Percentiles rank a stretch among this genome's conserved stretches.
Evolutionary conservation across 1,140 invertebrate genomes (phyloP).

Genomic region (Tetramorium alpestre): DNA sequence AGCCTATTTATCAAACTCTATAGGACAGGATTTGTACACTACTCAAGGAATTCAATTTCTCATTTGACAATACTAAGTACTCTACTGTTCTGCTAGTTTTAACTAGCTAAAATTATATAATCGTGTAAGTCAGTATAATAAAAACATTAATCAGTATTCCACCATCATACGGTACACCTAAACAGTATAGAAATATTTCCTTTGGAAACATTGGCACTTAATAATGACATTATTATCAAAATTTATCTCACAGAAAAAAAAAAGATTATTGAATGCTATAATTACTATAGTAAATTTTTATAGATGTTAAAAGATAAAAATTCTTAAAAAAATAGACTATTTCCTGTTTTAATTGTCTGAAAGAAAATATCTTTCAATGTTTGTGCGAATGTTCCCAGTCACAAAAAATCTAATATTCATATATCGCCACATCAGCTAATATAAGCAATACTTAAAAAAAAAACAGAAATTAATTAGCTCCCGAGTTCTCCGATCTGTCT

Average conservation of each 20-base stretch:
- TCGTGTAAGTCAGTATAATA: constrained; percentile 6
- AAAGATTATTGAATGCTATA: not conserved
- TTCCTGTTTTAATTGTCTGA: not conserved
- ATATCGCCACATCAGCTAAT: constrained; percentile 69
- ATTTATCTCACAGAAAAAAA: not conserved
- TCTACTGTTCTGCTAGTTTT: constrained; percentile 48
- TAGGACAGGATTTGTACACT: constrained; percentile 43
- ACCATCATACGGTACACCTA: constrained; percentile 7
- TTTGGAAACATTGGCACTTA: constrained; percentile 21
- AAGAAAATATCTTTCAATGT: not conserved
- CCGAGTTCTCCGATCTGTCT: constrained; percentile 45
- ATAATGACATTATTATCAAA: not conserved
- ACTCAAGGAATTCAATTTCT: constrained; percentile 47
- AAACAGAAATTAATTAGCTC: constrained; percentile 65
- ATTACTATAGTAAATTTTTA: not conserved
- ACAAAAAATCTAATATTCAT: constrained; percentile 55
- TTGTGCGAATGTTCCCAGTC: constrained; percentile 16
- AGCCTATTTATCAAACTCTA: constrained; percentile 51
- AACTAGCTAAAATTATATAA: constrained; percentile 46
- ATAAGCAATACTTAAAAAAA: constrained; percentile 76
- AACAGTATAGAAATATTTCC: constrained; percentile 22
- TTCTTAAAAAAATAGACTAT: not conserved
- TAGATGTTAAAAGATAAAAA: not conserved
- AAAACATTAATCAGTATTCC: constrained; percentile 40
- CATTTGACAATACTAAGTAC: constrained; percentile 34